Evolutionary conservation across 2,113 vertebrate species (phyloP), one percentile per base, ranked within the genome.

Genomic region (Prolemur simus): DNA sequence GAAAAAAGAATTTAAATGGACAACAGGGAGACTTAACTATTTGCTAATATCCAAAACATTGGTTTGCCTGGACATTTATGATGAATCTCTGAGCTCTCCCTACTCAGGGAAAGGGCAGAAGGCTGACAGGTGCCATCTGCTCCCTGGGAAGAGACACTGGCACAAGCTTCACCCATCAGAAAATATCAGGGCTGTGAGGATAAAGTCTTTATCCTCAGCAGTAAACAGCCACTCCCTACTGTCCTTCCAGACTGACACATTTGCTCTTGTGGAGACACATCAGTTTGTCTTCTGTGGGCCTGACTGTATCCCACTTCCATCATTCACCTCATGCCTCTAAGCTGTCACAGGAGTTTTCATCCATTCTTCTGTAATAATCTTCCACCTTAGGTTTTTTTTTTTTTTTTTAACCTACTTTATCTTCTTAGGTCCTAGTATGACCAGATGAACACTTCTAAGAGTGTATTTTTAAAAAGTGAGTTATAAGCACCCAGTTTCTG

Each of bases 261-360:
- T 18, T 13, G 3, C 52, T 49, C 37, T 56, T 32, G 1, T 9
- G 11, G 0, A 14, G 8, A 34, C 37, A 18, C 2, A 6, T 10
- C 12, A 6, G 1, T 14, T 74, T 20, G 5, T 34, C 74, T 37
- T 58, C 29, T 49, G 45, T 17, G 25, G 49, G 45, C 34, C 37
- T 49, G 14, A 85, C 27, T 7, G 60, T 20, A 14, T 5, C 52
- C 52, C 42, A 1, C 17, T 9, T 6, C 4, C 0, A 6, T 7
- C 17, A 6, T 21, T 27, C 9, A 9, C 60, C 5, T 45, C 29
- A 1, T 5, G 32, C n/a, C 69, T 84, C 78, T 73, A 23, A 32
- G 12, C 21, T 69, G 37, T 21, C 77, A 27, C 12, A 49, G 34
- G 27, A 27, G 2, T 29, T 73, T 39, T 39, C 39, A 81, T 71